Conservation (phyloP, 2,888 invertebrate genomes). For the Crepidodera aurea region DNA sequence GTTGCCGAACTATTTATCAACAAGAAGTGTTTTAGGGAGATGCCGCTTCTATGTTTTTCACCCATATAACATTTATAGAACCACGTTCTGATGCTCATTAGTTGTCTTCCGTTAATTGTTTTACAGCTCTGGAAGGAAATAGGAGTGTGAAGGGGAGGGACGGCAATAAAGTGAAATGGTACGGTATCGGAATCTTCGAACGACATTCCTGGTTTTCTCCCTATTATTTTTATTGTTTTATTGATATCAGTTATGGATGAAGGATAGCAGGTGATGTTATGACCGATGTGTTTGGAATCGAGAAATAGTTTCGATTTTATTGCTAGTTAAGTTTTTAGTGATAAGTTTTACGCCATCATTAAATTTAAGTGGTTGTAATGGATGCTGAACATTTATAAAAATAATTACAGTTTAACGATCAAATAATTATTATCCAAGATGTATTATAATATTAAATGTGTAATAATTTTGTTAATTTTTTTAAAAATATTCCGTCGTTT, state of each 20-base stretch:
- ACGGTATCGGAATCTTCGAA: not conserved
- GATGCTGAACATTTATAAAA: no score
- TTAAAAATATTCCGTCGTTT: no score
- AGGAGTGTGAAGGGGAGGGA: not conserved
- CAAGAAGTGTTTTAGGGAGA: constrained; percentile 30
- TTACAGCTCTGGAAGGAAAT: constrained; percentile 29
- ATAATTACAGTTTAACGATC: no score
- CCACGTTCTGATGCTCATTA: constrained; percentile 36
- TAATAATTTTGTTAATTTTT: no score
- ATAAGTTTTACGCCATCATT: not conserved
- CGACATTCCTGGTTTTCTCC: not conserved
- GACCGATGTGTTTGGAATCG: not conserved
- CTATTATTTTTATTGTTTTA: constrained; percentile 8
- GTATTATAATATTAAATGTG: no score
- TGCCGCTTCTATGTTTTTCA: constrained; percentile 30
- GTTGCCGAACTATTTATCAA: constrained; percentile 32
- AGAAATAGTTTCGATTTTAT: not conserved
- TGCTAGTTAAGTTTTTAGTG: not conserved
- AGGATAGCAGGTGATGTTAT: not conserved
- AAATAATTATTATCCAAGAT: no score
- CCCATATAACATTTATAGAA: constrained; percentile 37
- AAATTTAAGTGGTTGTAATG: not conserved
- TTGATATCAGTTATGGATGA: not conserved
- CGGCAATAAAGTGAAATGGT: constrained; percentile 1
- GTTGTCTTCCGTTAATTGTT: constrained; percentile 40